These are phyloP conservation scores for Canis aureus DNA, from an alignment of 2,113 vertebrate genomes.

Conservation along the genomic window DNA sequence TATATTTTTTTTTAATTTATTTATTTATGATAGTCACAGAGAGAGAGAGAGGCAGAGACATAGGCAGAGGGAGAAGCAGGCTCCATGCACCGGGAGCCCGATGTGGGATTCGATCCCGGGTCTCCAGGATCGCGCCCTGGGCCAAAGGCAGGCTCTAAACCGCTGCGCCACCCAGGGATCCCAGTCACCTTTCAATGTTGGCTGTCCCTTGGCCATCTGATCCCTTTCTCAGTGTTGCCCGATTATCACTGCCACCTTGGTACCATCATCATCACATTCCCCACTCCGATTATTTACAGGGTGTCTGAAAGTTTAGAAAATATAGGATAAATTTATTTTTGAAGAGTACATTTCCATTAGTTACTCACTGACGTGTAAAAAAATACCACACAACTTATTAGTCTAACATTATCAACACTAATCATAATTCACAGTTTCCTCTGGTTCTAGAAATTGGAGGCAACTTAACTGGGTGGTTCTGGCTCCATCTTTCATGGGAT, in stretches of 20 bases:
- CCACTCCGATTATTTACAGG: background rate
- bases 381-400: background rate
- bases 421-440: background rate
- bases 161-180: too few relatives aligned
- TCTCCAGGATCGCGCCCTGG: too few relatives aligned
- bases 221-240: slow-evolving; percentile 25
- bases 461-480: background rate
- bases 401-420: background rate
- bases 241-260: background rate
- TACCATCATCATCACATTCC: background rate
- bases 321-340: background rate
- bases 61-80: too few relatives aligned
- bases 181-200: background rate
- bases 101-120: too few relatives aligned
- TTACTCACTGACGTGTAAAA: background rate
- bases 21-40: too few relatives aligned
- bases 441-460: background rate
- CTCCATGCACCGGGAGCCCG: too few relatives aligned
- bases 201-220: background rate
- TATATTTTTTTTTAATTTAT: too few relatives aligned
- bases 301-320: background rate
- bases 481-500: background rate
- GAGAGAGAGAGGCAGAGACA: too few relatives aligned
- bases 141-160: too few relatives aligned
- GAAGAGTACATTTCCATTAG: background rate